Conservation (phyloP, 2,888 invertebrate species). For the Synanthedon tipuliformis region DNA sequence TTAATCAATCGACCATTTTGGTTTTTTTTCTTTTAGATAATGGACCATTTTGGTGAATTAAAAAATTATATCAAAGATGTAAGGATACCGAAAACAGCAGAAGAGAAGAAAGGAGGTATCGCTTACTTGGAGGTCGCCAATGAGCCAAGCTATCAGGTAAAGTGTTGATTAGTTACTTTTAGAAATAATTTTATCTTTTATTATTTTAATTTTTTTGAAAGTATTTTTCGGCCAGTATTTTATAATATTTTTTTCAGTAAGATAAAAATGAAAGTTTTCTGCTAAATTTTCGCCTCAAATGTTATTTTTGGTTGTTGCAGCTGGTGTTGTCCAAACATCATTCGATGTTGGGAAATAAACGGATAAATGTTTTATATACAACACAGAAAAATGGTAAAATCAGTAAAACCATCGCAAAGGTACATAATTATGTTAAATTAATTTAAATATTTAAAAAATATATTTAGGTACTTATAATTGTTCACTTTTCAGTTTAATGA, state of each 20-base stretch:
- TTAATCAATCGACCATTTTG: no score
- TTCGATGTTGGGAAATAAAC: constrained; percentile 49
- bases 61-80: constrained; percentile 41
- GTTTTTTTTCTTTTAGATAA: constrained; percentile 25
- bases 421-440: constrained; percentile 11
- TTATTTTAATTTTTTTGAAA: no score
- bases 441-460: no score
- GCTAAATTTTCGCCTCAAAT: background rate
- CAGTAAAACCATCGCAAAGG: constrained; percentile 47
- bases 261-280: no score
- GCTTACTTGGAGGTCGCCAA: constrained; percentile 52
- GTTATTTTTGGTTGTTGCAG: constrained; percentile 22
- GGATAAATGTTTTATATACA: constrained; percentile 58
- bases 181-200: no score
- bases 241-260: no score
- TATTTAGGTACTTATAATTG: no score
- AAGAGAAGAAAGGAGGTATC: constrained; percentile 41
- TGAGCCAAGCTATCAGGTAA: constrained; percentile 52
- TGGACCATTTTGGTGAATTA: constrained; percentile 45
- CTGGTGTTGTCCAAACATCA: constrained; percentile 60
- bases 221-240: no score
- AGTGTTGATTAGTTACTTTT: no score
- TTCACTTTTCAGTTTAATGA: no score
- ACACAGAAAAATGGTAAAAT: constrained; percentile 50
- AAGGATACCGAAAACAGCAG: constrained; percentile 36